Conservation (phyloP, 2,797 vertebrate genomes). For the Syngnathus acus region DNA sequence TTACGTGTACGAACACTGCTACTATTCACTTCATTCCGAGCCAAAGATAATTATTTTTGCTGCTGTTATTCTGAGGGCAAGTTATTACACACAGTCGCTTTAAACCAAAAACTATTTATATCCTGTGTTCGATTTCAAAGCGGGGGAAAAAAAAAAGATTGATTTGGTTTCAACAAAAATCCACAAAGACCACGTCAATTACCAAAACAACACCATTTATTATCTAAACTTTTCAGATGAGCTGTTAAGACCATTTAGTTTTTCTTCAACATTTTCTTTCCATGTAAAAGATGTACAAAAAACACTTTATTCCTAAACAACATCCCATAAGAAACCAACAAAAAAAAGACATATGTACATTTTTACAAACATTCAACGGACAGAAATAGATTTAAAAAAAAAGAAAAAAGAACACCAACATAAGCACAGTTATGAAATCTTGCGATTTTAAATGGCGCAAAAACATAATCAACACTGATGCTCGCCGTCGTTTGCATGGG, state of each 20-base stretch:
- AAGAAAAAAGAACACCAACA: conserved; percentile 7
- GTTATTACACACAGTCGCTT: neutral
- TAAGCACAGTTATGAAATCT: conserved; percentile 8
- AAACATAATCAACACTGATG: conserved; percentile 8
- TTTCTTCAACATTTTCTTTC: conserved; percentile 52
- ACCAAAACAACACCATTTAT: conserved; percentile 62
- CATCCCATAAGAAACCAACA: conserved; percentile 79
- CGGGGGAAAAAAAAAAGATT: neutral
- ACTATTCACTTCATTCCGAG: neutral
- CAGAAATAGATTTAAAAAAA: conserved; percentile 60
- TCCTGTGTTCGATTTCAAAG: neutral
- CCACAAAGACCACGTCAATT: neutral
- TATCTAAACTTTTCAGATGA: conserved; percentile 67
- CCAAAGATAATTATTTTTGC: neutral
- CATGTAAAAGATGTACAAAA: conserved; percentile 73
- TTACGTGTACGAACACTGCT: neutral
- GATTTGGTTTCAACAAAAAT: neutral
- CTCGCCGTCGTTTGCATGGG: neutral
- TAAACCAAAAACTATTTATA: neutral
- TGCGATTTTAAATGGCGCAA: conserved; percentile 10
- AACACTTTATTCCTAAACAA: conserved; percentile 80
- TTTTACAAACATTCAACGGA: conserved; percentile 88
- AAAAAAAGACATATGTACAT: conserved; percentile 77
- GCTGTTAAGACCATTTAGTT: conserved; percentile 67
- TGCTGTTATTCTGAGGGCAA: neutral